A percentile compares a stretch with the other conserved stretches of the same genome.
These are phyloP conservation scores for Bombylius major DNA, from an alignment of 2,888 invertebrate species.

Conservation along the genomic window DNA sequence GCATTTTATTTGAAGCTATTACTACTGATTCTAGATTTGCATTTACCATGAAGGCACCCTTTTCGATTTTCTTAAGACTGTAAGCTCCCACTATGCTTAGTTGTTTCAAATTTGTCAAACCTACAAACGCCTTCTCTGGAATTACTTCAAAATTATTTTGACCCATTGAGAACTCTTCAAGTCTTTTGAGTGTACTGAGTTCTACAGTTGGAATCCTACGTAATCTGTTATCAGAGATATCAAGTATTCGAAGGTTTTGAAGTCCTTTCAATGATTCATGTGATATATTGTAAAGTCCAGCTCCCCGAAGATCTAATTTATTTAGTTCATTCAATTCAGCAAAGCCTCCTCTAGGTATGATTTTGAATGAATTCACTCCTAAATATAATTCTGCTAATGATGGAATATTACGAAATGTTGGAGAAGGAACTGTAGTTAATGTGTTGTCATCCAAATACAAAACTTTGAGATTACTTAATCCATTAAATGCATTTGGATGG, in stretches of 20 bases:
- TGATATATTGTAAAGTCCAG: conserved; percentile 66
- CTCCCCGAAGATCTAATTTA: conserved; percentile 66
- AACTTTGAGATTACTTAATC: conserved; percentile 60
- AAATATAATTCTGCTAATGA: conserved; percentile 74
- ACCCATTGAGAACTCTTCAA: conserved; percentile 70
- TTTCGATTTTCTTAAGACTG: conserved; percentile 56
- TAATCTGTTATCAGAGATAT: conserved; percentile 68
- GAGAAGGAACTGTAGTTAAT: conserved; percentile 60
- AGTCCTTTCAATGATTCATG: conserved; percentile 63
- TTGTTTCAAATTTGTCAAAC: conserved; percentile 60
- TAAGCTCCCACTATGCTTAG: conserved; percentile 69
- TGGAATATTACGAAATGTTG: conserved; percentile 57
- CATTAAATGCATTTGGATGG: conserved; percentile 64
- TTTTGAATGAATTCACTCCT: conserved; percentile 68
- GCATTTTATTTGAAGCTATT: conserved; percentile 63
- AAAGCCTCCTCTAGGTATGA: conserved; percentile 65
- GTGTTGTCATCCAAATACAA: conserved; percentile 77
- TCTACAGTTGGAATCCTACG: conserved; percentile 62
- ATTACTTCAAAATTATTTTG: conserved; percentile 66
- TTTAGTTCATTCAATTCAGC: conserved; percentile 60
- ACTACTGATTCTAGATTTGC: conserved; percentile 66
- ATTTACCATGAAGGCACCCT: conserved; percentile 67
- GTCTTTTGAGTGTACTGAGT: conserved; percentile 52
- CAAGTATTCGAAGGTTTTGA: conserved; percentile 59
- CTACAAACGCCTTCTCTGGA: conserved; percentile 61